A percentile compares a stretch with the other conserved stretches of the same genome.
Evolutionary conservation across 2,797 vertebrate species (phyloP).

Genomic region (Rhinella marina): DNA sequence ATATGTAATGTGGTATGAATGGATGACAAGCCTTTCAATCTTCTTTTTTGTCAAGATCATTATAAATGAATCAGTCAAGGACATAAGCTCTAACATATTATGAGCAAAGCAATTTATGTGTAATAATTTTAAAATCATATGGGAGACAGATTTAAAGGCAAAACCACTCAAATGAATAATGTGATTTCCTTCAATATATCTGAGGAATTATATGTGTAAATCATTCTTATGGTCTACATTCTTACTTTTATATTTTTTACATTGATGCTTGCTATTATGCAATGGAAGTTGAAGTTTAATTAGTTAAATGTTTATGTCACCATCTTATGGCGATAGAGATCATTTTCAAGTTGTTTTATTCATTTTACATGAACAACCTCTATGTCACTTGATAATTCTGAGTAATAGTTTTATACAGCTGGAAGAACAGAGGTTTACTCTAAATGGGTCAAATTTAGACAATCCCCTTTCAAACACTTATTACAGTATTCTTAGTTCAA

Average conservation of each 20-base stretch:
- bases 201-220: constrained; percentile 33
- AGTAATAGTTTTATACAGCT: too few species aligned
- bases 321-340: background rate
- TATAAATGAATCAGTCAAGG: constrained; percentile 74
- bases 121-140: constrained; percentile 60
- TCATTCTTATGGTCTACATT: background rate
- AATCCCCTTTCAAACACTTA: background rate
- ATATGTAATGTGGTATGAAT: constrained; percentile 69
- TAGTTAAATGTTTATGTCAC: background rate
- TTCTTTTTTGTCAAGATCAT: constrained; percentile 71
- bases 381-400: background rate
- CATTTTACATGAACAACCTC: background rate
- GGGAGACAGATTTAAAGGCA: constrained; percentile 51
- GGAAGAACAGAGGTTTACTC: too few species aligned
- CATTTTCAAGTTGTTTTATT: background rate
- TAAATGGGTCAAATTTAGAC: too few species aligned
- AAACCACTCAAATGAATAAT: constrained; percentile 48
- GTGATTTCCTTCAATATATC: constrained; percentile 24
- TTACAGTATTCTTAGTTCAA: background rate
- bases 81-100: constrained; percentile 68
- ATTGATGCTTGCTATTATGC: background rate
- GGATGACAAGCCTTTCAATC: constrained; percentile 73
- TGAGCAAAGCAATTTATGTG: constrained; percentile 68
- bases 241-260: background rate
- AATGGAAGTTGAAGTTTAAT: background rate